These are phyloP conservation scores for Bubo blakistoni DNA, from an alignment of 2,113 vertebrate species.

Conservation along the genomic window DNA sequence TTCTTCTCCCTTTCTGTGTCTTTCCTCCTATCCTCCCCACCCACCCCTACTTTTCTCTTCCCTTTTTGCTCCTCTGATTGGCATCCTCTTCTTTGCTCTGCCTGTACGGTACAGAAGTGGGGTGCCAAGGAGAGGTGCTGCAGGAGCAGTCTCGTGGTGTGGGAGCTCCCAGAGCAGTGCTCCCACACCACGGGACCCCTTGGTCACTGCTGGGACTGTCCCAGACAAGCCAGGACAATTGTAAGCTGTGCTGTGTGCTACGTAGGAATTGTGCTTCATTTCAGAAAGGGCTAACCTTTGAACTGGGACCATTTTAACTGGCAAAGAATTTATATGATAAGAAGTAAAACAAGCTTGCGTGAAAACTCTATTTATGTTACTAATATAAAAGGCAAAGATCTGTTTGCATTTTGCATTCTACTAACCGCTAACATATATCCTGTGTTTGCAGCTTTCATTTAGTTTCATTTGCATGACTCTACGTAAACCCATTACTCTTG, in stretches of 20 bases:
- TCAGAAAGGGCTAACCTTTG: not conserved
- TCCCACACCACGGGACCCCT: slow-evolving; percentile 7
- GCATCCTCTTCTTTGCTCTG: not conserved
- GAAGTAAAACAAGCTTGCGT: not conserved
- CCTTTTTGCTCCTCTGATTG: slow-evolving; percentile 1
- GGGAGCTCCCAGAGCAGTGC: slow-evolving; percentile 8
- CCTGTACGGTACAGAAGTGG: not conserved
- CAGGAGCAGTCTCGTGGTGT: not conserved
- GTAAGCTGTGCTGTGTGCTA: slow-evolving; percentile 38
- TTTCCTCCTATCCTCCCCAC: not conserved
- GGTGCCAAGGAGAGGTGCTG: slow-evolving; percentile 1
- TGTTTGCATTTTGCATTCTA: slow-evolving; percentile 11
- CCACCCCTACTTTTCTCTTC: not conserved
- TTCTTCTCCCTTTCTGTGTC: not conserved
- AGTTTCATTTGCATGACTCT: slow-evolving; percentile 41
- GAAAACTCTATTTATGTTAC: not conserved
- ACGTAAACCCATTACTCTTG: not conserved
- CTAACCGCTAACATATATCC: slow-evolving; percentile 1
- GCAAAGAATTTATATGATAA: not conserved
- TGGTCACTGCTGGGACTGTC: slow-evolving; percentile 25
- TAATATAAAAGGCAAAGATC: not conserved
- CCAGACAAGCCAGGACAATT: slow-evolving; percentile 54
- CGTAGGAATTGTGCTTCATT: not conserved
- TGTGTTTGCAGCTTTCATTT: slow-evolving; percentile 15
- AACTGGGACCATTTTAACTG: not conserved